Evolutionary conservation across 1,140 invertebrate genomes (phyloP).

Genomic region (Drosophila pectinifera): DNA sequence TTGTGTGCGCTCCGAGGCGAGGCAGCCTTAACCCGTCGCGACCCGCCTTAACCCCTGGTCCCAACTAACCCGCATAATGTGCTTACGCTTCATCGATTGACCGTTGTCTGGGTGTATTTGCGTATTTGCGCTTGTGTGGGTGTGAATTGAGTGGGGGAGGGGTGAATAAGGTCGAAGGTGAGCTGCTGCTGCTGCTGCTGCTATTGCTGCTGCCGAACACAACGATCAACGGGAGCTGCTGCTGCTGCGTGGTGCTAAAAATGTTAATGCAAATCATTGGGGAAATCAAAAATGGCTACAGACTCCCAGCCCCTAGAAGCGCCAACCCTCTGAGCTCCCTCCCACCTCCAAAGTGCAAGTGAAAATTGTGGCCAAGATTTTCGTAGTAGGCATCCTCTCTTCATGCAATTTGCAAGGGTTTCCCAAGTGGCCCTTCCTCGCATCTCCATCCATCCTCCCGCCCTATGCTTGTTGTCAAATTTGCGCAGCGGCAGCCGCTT

Average conservation of each 20-base stretch:
- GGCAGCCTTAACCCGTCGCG: conserved; percentile 14
- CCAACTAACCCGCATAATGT: conserved; percentile 70
- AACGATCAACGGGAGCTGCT: conserved; percentile 22
- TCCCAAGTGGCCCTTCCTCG: conserved; percentile 64
- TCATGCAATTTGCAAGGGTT: conserved; percentile 79
- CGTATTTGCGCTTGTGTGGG: conserved; percentile 9
- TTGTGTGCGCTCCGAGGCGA: conserved; percentile 43
- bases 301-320: not conserved
- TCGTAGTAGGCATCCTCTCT: conserved; percentile 49
- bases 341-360: conserved; percentile 60
- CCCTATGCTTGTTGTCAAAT: conserved; percentile 67
- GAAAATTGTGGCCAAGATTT: conserved; percentile 75
- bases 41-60: conserved; percentile 19
- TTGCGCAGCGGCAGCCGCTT: conserved; percentile 56
- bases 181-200: conserved; percentile 10
- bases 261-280: conserved; percentile 81
- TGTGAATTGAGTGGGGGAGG: not conserved
- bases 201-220: conserved; percentile 12
- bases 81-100: conserved; percentile 67
- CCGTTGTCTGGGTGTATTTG: conserved; percentile 45
- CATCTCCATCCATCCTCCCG: not conserved
- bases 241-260: conserved; percentile 65
- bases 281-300: conserved; percentile 79
- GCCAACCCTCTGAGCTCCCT: conserved; percentile 5
- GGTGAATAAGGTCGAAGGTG: conserved; percentile 27